Conservation (phyloP, 2,113 vertebrate genomes). For the Podilymbus podiceps region DNA sequence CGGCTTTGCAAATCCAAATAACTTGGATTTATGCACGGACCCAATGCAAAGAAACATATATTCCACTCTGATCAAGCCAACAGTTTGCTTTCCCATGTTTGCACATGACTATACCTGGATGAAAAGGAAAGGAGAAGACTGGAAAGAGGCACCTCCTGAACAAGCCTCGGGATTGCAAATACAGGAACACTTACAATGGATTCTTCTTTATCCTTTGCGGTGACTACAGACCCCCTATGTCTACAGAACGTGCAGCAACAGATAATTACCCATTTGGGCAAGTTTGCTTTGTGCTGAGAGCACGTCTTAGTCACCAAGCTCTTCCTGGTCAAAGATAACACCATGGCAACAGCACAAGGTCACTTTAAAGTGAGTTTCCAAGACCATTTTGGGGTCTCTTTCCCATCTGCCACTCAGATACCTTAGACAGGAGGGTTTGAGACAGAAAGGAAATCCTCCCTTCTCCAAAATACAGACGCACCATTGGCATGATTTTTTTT, state of each 20-base stretch:
- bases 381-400: neutral
- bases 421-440: neutral
- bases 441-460: neutral
- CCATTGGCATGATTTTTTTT: accelerated
- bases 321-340: neutral
- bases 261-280: neutral
- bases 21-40: neutral
- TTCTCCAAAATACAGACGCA: neutral
- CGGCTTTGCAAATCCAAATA: neutral
- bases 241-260: neutral
- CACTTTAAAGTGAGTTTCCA: neutral
- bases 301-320: neutral
- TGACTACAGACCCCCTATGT: neutral
- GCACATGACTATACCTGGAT: neutral
- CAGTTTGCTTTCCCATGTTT: neutral
- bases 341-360: neutral
- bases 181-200: too few species aligned
- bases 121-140: neutral
- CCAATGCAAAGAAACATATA: neutral
- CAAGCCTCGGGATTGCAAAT: neutral
- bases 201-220: accelerated
- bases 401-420: neutral
- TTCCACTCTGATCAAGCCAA: neutral
- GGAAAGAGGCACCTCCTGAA: neutral
- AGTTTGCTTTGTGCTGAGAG: neutral